Percentiles rank a stretch among this genome's conserved stretches.
phyloP scores from a whole-genome alignment of 2,113 vertebrate genomes.

The Ceyx melanurus region DNA sequence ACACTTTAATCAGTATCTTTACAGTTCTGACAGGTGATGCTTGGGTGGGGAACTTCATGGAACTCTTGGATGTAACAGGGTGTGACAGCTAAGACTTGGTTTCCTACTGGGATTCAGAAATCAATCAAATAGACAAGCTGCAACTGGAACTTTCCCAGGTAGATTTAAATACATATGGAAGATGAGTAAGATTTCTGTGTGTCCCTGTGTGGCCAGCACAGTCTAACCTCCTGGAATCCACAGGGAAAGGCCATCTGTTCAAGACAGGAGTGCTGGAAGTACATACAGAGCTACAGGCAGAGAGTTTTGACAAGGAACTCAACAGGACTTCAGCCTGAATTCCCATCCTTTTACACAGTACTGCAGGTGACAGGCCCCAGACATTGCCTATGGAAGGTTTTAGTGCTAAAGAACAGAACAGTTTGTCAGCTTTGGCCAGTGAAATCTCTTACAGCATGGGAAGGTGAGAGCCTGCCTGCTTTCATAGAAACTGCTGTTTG shows the following conservation, averaged over 20 bases:
- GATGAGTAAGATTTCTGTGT: not conserved
- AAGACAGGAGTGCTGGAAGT: not conserved
- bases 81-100: not conserved
- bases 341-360: not conserved
- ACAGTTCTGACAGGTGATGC: not conserved
- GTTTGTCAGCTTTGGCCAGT: not conserved
- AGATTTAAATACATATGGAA: not conserved
- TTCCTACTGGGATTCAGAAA: not conserved
- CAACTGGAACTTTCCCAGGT: not conserved
- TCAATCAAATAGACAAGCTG: not conserved
- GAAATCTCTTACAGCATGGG: not conserved
- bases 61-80: not conserved
- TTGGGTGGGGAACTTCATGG: not conserved
- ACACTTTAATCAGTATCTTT: not conserved
- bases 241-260: not conserved
- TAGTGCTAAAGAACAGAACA: not conserved
- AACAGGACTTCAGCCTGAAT: not conserved
- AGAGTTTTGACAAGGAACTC: not conserved
- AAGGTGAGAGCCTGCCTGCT: not conserved
- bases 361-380: not conserved
- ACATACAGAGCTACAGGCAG: not conserved
- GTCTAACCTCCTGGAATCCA: not conserved
- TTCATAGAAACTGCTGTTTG: not conserved
- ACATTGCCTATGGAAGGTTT: not conserved
- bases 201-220: not conserved